phyloP scores from a whole-genome alignment of 2,797 vertebrate genomes.

The Oryzias dopingdopingensis region DNA sequence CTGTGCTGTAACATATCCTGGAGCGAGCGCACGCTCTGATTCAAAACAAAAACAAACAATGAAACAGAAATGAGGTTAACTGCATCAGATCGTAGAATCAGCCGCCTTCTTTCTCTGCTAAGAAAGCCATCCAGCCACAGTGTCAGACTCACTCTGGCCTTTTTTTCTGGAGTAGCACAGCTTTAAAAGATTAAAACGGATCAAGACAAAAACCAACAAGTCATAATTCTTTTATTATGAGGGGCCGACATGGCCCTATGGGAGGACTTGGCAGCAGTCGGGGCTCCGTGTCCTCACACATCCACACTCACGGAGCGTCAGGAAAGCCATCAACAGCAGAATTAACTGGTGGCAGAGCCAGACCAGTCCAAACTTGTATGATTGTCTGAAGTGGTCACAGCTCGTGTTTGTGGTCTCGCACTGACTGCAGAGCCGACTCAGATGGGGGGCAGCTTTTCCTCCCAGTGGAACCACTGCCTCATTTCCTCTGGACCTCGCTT shows the following conservation, averaged over 20 bases:
- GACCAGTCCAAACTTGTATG: constrained; percentile 93
- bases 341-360: constrained; percentile 86
- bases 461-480: constrained; percentile 86
- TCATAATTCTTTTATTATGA: not conserved
- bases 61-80: constrained; percentile 41
- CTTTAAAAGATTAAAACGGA: constrained; percentile 15
- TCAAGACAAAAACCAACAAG: constrained; percentile 19
- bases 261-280: not conserved
- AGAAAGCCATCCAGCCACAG: not conserved
- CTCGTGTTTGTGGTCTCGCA: constrained; percentile 91
- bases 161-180: constrained; percentile 3
- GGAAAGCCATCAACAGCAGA: constrained; percentile 84
- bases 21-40: constrained; percentile 45
- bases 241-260: not conserved
- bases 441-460: constrained; percentile 70
- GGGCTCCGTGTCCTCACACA: constrained; percentile 10
- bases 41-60: constrained; percentile 62
- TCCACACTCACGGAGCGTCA: constrained; percentile 58
- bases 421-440: constrained; percentile 76
- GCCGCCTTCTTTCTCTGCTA: not conserved
- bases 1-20: constrained; percentile 65
- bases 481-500: constrained; percentile 89
- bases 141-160: not conserved
- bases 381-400: constrained; percentile 88
- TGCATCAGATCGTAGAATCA: not conserved